Base-by-base conservation (phyloP, 2,797 vertebrate species). In the Channa striata region DNA sequence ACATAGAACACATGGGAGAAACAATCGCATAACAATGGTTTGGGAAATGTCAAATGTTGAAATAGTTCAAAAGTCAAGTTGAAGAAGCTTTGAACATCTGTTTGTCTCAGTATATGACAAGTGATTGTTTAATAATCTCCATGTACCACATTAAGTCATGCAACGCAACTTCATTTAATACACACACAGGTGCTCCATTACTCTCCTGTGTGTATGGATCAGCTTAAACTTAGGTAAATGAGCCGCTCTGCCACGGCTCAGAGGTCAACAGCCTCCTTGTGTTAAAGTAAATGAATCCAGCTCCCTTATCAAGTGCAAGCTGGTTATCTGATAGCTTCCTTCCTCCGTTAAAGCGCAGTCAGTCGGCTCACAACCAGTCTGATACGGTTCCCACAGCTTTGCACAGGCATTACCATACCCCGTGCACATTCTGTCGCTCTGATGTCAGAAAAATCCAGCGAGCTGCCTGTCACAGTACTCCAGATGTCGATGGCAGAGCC, bases 311-410 rank as follows among this genome's bases (percentile, higher is more conserved):
- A 81, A 58, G 25, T 51, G 70, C 80, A 37, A 67, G 62, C 65
- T 23, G 63, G 49, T 77, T 73, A 74, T 85, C 68, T 64, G 61
- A 80, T 51, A 37, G 59, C 34, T 66, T 64, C 50, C 69, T 72
- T 52, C 64, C 52, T 36, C 39, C 59, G 57, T 47, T 23, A 6
- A 46, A 67, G 47, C 43, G 70, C 50, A 50, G 52, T 56, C 48
- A 37, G 40, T 60, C 42, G 5, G 75, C 66, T 77, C 36, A 2
- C 61, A 70, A 64, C 54, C 21, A 44, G 69, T 49, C 81, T 71
- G 80, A 91, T 82, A 82, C 81, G 5, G 71, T 83, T 92, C 80
- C 78, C 62, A 42, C 74, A 56, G 83, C 67, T 68, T 78, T 70
- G 84, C 80, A n/a, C 57, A 19, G n/a, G 44, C 81, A 63, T 77